A percentile compares a stretch with the other conserved stretches of the same genome.
Conservation (phyloP, 1,140 invertebrate species). For the Drosophila teissieri region DNA sequence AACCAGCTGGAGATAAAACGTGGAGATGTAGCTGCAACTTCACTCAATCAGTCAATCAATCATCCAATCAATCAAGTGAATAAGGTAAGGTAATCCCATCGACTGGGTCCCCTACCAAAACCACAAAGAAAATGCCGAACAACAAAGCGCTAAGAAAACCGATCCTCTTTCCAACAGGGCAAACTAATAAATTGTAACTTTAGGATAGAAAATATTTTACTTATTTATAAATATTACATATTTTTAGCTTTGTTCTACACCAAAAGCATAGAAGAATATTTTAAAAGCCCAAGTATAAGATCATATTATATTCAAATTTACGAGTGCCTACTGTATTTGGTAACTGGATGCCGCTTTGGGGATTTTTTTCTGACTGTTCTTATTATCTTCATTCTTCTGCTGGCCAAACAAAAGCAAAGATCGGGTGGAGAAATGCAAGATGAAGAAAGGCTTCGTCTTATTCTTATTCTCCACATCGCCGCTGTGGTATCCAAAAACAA, state of each 20-base stretch:
- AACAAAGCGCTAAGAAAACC: slow-evolving; percentile 23
- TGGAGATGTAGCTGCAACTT: slow-evolving; percentile 22
- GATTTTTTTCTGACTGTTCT: slow-evolving; percentile 24
- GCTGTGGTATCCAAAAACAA: slow-evolving; percentile 57
- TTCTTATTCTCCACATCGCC: slow-evolving; percentile 5
- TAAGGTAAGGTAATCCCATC: slow-evolving; percentile 19
- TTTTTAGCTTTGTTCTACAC: no score
- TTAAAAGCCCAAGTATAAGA: no score
- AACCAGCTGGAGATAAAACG: slow-evolving; percentile 43
- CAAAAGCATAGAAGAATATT: no score
- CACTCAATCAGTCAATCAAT: slow-evolving; percentile 38
- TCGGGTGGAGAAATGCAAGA: slow-evolving; percentile 40
- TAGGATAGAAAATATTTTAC: not conserved
- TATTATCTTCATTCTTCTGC: slow-evolving; percentile 22
- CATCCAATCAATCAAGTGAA: slow-evolving; percentile 47
- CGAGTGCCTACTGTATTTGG: slow-evolving; percentile 24
- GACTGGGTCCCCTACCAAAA: slow-evolving; percentile 13
- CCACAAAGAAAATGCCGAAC: slow-evolving; percentile 36
- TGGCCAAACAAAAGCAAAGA: slow-evolving; percentile 27
- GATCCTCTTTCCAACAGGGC: not conserved
- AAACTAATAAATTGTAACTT: not conserved
- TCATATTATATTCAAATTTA: no score
- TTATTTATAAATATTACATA: no score
- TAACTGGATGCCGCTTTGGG: slow-evolving; percentile 35
- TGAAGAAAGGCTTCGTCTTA: slow-evolving; percentile 34